Conservation (phyloP, 2,113 vertebrate genomes). For the Astur gentilis region DNA sequence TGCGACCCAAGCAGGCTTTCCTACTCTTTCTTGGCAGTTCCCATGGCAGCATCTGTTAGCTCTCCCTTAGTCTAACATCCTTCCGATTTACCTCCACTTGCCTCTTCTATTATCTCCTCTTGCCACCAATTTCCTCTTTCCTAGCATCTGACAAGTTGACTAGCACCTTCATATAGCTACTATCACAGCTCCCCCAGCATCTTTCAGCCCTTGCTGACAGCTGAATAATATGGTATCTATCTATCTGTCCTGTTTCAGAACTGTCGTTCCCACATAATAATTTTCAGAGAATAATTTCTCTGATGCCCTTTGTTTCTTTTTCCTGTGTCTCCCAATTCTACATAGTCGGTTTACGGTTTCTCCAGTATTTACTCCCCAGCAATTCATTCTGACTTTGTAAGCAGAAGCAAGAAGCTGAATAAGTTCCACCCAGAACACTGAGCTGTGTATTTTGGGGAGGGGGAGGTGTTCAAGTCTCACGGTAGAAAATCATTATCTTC, state of each 20-base stretch:
- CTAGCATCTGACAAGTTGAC: constrained; percentile 23
- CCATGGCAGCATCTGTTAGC: constrained; percentile 34
- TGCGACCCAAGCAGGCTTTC: background rate
- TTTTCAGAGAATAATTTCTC: background rate
- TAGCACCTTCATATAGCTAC: background rate
- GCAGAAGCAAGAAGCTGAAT: background rate
- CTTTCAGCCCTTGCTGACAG: constrained; percentile 20
- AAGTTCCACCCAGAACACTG: background rate
- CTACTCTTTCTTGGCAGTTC: background rate
- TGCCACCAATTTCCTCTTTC: constrained; percentile 53
- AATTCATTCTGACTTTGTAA: constrained; percentile 9
- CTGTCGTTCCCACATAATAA: background rate
- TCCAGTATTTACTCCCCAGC: background rate
- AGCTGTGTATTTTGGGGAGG: background rate
- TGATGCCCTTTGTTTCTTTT: constrained; percentile 11
- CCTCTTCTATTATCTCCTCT: constrained; percentile 40
- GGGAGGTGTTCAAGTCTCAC: background rate
- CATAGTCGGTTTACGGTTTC: background rate
- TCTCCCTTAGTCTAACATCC: background rate
- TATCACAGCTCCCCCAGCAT: background rate
- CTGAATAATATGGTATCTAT: background rate
- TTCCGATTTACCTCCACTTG: constrained; percentile 43
- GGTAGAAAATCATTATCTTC: background rate
- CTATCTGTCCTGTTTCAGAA: background rate
- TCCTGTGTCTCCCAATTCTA: background rate